Conservation (phyloP, 2,113 vertebrate genomes). For the Actenoides hombroni region DNA sequence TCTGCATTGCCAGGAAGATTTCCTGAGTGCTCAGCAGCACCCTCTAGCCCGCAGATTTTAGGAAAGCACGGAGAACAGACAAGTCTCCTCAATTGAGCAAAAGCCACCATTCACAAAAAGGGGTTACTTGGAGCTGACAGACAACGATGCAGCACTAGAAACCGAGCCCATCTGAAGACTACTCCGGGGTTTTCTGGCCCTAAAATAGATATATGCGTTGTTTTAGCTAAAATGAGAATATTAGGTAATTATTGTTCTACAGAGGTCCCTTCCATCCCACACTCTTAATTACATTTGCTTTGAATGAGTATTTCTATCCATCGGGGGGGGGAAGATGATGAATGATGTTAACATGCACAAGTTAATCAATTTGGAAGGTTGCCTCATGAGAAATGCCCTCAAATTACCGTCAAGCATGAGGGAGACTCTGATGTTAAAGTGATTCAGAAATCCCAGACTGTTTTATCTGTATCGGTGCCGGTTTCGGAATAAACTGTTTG, state of each 20-base stretch:
- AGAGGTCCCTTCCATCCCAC: not conserved
- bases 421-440: not conserved
- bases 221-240: not conserved
- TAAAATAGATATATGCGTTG: not conserved
- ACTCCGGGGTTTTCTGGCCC: not conserved
- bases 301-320: not conserved
- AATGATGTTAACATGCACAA: not conserved
- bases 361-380: conserved; percentile 20
- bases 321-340: accelerated
- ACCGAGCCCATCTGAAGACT: not conserved
- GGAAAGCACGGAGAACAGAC: not conserved
- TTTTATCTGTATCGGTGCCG: not conserved
- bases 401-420: not conserved
- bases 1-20: not conserved
- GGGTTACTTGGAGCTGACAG: not conserved
- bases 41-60: conserved; percentile 50
- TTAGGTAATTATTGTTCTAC: not conserved
- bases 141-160: accelerated
- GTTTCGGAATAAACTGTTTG: not conserved
- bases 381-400: not conserved
- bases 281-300: conserved; percentile 8
- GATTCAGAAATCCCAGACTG: not conserved
- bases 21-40: conserved; percentile 28
- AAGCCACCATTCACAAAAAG: conserved; percentile 55
- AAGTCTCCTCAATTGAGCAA: not conserved